phyloP scores from a whole-genome alignment of 2,113 vertebrate genomes.

The Murina feae region DNA sequence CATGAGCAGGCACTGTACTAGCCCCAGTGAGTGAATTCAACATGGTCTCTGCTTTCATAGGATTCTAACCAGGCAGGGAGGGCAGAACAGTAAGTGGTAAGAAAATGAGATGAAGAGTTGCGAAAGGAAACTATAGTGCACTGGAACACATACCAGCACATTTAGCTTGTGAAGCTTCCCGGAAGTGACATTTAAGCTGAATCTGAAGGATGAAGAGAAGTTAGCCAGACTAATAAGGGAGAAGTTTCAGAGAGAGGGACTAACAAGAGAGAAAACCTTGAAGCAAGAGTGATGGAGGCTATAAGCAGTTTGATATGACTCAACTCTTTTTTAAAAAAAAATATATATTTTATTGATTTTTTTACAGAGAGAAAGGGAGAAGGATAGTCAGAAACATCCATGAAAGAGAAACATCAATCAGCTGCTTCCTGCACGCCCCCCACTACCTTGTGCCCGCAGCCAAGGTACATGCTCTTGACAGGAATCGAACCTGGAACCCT shows the following conservation, averaged over 20 bases:
- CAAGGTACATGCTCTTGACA: too few species aligned
- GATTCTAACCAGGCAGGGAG: background rate
- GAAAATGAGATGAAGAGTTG: background rate
- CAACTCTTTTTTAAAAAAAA: too few species aligned
- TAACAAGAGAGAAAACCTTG: background rate
- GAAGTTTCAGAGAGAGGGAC: background rate
- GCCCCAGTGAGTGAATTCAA: background rate
- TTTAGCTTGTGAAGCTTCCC: background rate
- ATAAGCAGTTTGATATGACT: background rate
- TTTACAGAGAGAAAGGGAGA: too few species aligned
- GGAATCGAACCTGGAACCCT: too few species aligned
- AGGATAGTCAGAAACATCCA: too few species aligned
- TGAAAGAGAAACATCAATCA: too few species aligned
- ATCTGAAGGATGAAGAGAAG: slow-evolving; percentile 1
- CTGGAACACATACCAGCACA: background rate
- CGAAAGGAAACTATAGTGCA: background rate
- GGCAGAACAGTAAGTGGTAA: background rate
- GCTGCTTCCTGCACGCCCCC: too few species aligned
- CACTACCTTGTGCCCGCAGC: too few species aligned
- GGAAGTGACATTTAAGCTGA: background rate
- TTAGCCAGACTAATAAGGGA: background rate
- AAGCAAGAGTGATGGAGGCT: background rate
- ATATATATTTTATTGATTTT: too few species aligned
- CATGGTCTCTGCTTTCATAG: background rate
- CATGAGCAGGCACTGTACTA: background rate